Base-by-base conservation (phyloP, 2,113 vertebrate species). In the Peromyscus maniculatus region DNA sequence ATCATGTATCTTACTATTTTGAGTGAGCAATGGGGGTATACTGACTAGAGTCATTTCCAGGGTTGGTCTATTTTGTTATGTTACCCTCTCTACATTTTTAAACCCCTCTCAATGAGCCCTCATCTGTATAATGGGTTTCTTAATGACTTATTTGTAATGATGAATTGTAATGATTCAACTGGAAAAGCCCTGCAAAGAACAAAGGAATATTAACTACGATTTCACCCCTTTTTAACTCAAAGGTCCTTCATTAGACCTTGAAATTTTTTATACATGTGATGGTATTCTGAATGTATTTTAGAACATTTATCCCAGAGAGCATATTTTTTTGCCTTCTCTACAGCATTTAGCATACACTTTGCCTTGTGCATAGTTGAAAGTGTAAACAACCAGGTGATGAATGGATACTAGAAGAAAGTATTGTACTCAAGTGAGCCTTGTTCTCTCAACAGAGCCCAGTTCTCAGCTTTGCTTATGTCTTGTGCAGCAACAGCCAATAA, bases 91-190 rank as follows among this genome's bases (percentile, higher is more conserved):
- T 2, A 57, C 0, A 17, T 82, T 49, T 55, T 21, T 82, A 31
- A 77, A 0, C 3, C 78, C 28, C 5, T 36, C 1, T 91, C 21
- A 52, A 3, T 6, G 28, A 43, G 16, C 57, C 36, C 26, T 88
- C 36, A n/a, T 93, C 2, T 72, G 12, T 84, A 83, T 62, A 82
- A 17, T 86, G 19, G 9, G 10, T 57, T 86, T 71, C 64, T 39
- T 59, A 80, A 84, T 66, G 93, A 75, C 31, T 93, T 24, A 80
- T 90, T 77, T n/a, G 67, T 79, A 75, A 43, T 72, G 9, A 26
- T 95, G 15, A 3, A 36, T 69, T 87, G 5, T 90, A 62, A 91
- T 0, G 19, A 90, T 89, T 67, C 72, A 91, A n/a, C 46, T 43
- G 69, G 36, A 75, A 64, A 92, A 84, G 12, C 69, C 2, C 12